Conservation (phyloP, 2,888 invertebrate genomes). For the Eristalis arbustorum region DNA sequence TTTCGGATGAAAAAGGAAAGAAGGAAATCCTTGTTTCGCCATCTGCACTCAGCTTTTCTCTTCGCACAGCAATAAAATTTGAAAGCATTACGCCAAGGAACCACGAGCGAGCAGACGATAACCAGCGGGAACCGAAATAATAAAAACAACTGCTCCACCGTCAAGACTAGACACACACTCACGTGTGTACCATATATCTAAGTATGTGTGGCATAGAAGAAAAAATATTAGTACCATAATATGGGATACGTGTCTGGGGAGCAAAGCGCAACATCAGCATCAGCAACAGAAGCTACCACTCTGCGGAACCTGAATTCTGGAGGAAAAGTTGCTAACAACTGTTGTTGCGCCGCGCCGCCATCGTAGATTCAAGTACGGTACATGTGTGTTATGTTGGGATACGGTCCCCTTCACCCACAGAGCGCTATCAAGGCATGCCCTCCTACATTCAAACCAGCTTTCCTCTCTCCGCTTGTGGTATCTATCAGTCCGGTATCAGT, state of each 20-base stretch:
- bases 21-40: slow-evolving; percentile 5
- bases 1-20: not conserved
- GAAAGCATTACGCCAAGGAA: slow-evolving; percentile 29
- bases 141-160: slow-evolving; percentile 1
- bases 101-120: slow-evolving; percentile 36
- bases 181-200: not conserved
- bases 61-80: slow-evolving; percentile 17
- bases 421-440: slow-evolving; percentile 33
- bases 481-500: slow-evolving; percentile 58
- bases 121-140: slow-evolving; percentile 16
- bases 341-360: slow-evolving; percentile 48
- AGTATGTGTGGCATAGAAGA: not conserved
- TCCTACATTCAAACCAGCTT: slow-evolving; percentile 45
- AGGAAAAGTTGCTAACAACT: slow-evolving; percentile 40
- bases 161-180: not conserved
- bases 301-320: slow-evolving; percentile 38
- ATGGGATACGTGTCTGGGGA: slow-evolving; percentile 54
- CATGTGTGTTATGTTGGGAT: slow-evolving; percentile 57
- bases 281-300: slow-evolving; percentile 51
- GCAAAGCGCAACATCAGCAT: slow-evolving; percentile 36
- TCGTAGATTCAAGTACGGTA: slow-evolving; percentile 36
- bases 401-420: slow-evolving; percentile 39
- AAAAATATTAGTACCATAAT: slow-evolving; percentile 53
- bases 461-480: slow-evolving; percentile 24
- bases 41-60: slow-evolving; percentile 9